phyloP scores from a whole-genome alignment of 2,888 invertebrate genomes.

The Lepidochitona cinerea region DNA sequence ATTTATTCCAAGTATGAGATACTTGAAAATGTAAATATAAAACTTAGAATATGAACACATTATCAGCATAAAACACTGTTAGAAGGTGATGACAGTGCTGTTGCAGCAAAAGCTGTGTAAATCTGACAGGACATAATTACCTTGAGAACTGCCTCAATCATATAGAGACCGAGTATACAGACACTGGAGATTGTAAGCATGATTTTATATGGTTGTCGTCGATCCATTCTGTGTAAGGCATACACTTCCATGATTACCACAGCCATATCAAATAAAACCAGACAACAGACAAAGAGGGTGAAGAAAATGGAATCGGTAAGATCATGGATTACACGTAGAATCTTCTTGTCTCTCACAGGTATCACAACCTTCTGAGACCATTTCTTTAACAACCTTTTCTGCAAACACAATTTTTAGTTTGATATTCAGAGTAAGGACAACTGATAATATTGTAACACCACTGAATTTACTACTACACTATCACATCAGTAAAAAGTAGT shows the following conservation, averaged over 20 bases:
- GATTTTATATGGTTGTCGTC: neutral
- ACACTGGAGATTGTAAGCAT: conserved; percentile 36
- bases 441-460: no score
- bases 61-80: no score
- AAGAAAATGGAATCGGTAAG: conserved; percentile 10
- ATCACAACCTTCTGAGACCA: neutral
- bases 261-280: conserved; percentile 27
- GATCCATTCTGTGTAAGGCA: neutral
- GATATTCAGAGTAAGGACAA: no score
- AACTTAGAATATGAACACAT: no score
- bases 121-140: conserved; percentile 29
- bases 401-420: no score
- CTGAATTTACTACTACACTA: no score
- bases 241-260: conserved; percentile 17
- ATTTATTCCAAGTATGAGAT: no score
- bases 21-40: no score
- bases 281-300: conserved; percentile 20
- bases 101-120: neutral
- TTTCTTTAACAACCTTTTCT: conserved; percentile 42
- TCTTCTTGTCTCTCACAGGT: neutral
- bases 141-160: conserved; percentile 51
- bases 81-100: no score
- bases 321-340: neutral
- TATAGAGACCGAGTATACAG: conserved; percentile 48
- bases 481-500: no score